Evolutionary conservation across 2,797 vertebrate species (phyloP).

Genomic region (Scomberomorus guttatus): DNA sequence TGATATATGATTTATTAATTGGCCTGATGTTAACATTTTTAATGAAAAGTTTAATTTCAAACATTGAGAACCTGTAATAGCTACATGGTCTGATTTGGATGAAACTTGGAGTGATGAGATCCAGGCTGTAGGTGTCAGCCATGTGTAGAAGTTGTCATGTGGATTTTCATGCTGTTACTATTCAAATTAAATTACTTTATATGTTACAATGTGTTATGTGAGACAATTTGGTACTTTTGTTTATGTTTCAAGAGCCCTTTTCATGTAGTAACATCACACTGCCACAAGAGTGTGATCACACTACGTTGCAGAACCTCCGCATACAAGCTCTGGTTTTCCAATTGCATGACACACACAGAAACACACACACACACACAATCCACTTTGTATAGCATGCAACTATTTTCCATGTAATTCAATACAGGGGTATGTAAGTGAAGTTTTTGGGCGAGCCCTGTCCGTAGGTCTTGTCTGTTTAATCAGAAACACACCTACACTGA

Average conservation of each 20-base stretch:
- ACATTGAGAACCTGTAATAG: not conserved
- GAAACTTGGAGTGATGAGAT: not conserved
- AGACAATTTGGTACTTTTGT: not conserved
- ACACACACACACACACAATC: slow-evolving; percentile 29
- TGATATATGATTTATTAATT: not conserved
- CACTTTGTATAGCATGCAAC: slow-evolving; percentile 50
- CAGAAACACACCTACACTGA: slow-evolving; percentile 37
- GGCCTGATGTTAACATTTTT: not conserved
- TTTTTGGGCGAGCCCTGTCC: slow-evolving; percentile 6
- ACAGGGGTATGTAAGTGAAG: slow-evolving; percentile 29
- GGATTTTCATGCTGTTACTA: not conserved
- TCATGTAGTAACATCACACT: slow-evolving; percentile 53
- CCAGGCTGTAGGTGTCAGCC: too few species aligned
- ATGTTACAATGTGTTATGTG: not conserved
- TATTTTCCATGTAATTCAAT: slow-evolving; percentile 55
- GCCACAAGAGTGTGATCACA: slow-evolving; percentile 76
- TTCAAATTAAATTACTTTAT: not conserved
- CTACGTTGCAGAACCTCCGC: slow-evolving; percentile 20
- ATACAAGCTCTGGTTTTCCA: not conserved
- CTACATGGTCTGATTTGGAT: not conserved
- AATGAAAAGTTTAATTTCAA: not conserved
- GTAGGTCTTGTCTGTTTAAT: slow-evolving; percentile 19
- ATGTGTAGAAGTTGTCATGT: not conserved
- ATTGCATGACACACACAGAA: slow-evolving; percentile 30
- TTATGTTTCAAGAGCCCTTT: not conserved